Conservation (phyloP, 2,113 vertebrate genomes). For the Periophthalmus modestus region DNA sequence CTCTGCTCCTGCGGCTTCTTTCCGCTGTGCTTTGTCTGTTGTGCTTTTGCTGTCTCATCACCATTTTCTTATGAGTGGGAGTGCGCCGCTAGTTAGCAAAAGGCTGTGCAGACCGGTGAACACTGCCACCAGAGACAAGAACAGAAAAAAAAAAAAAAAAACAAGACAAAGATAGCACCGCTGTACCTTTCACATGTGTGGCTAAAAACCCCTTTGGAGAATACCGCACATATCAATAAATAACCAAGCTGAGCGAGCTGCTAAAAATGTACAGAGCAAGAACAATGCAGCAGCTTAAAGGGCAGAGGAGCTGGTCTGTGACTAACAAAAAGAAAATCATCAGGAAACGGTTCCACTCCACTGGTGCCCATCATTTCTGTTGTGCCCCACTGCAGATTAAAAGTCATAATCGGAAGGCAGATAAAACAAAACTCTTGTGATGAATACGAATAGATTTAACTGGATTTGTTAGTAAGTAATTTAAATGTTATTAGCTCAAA, state of each 20-base stretch:
- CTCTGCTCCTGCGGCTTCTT: slow-evolving; percentile 38
- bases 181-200: slow-evolving; percentile 57
- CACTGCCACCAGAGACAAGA: slow-evolving; percentile 46
- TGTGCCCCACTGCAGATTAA: slow-evolving; percentile 13
- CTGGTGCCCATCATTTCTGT: slow-evolving; percentile 15
- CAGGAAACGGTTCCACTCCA: slow-evolving; percentile 19
- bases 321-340: neutral
- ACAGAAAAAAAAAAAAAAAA: neutral
- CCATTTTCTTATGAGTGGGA: slow-evolving; percentile 65
- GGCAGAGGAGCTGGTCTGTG: neutral
- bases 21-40: slow-evolving; percentile 45
- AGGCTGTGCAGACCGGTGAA: slow-evolving; percentile 51
- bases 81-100: slow-evolving; percentile 65
- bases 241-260: slow-evolving; percentile 39
- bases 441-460: slow-evolving; percentile 13
- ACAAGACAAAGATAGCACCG: slow-evolving; percentile 56
- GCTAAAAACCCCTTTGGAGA: slow-evolving; percentile 62
- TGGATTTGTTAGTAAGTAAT: neutral
- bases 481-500: neutral
- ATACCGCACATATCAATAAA: slow-evolving; percentile 58
- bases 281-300: slow-evolving; percentile 11
- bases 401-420: neutral
- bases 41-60: slow-evolving; percentile 73
- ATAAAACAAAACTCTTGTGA: slow-evolving; percentile 9
- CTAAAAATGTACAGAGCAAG: slow-evolving; percentile 31